Evolutionary conservation across 2,113 vertebrate species (phyloP).

Genomic region (Colius striatus): DNA sequence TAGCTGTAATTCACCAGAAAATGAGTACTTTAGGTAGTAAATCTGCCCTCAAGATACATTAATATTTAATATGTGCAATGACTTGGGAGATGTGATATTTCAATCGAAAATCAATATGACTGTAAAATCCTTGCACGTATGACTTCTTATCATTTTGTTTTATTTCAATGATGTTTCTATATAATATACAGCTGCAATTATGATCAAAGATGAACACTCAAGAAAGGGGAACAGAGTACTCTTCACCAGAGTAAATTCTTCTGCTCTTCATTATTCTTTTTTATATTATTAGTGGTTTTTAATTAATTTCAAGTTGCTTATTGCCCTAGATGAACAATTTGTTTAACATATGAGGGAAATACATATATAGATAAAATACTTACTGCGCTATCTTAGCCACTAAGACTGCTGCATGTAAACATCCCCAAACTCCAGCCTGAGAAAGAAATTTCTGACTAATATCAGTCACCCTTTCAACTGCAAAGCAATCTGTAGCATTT

Average conservation of each 20-base stretch:
- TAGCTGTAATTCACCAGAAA: conserved; percentile 29
- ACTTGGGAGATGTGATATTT: conserved; percentile 29
- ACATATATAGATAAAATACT: conserved; percentile 57
- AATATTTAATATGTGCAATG: conserved; percentile 22
- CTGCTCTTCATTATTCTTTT: neutral
- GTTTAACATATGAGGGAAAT: neutral
- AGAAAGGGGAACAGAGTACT: neutral
- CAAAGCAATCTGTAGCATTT: neutral
- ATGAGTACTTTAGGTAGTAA: conserved; percentile 23
- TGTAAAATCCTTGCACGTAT: neutral
- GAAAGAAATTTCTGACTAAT: conserved; percentile 82
- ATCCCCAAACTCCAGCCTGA: conserved; percentile 90
- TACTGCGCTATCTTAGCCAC: conserved; percentile 94
- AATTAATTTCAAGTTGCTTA: neutral
- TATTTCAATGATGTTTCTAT: neutral
- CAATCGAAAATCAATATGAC: conserved; percentile 35
- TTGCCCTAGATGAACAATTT: neutral
- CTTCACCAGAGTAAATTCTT: neutral
- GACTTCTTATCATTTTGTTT: conserved; percentile 34
- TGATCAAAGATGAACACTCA: neutral
- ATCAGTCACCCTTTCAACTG: conserved; percentile 53
- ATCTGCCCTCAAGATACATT: conserved; percentile 19
- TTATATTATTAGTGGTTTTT: neutral
- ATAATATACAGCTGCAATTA: conserved; percentile 12
- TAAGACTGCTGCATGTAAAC: conserved; percentile 88